Conservation (phyloP, 2,888 invertebrate genomes). For the Drosophila acutilabella region DNA sequence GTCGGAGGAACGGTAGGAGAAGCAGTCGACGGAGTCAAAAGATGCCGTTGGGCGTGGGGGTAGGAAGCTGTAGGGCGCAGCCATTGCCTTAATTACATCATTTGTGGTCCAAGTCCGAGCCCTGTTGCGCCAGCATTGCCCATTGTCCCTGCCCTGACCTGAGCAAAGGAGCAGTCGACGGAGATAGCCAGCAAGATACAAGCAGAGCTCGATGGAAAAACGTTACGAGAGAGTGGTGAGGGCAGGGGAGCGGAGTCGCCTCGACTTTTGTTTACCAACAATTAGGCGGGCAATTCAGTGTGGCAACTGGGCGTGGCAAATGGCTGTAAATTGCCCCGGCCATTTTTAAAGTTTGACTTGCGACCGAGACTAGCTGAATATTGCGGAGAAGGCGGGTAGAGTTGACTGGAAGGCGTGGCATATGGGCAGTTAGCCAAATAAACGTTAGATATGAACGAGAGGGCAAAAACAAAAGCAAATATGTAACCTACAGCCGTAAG, state of each 20-base stretch:
- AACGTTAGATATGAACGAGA: conserved; percentile 20
- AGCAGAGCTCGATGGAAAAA: not conserved
- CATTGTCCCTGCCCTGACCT: conserved; percentile 37
- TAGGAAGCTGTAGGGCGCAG: conserved; percentile 3
- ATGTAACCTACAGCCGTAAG: not conserved
- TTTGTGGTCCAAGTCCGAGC: conserved; percentile 65
- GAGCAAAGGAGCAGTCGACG: conserved; percentile 4
- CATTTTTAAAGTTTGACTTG: conserved; percentile 67
- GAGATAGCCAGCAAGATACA: not conserved
- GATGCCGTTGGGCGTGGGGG: too few relatives aligned
- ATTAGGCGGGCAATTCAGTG: conserved; percentile 65
- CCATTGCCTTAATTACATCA: conserved; percentile 76
- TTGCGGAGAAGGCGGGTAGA: not conserved
- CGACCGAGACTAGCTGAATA: conserved; percentile 8
- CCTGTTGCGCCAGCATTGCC: conserved; percentile 63
- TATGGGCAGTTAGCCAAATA: conserved; percentile 48
- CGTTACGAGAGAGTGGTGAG: too few relatives aligned
- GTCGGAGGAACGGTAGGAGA: not conserved
- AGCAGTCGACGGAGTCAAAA: not conserved
- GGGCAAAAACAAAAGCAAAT: conserved; percentile 9
- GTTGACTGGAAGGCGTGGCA: conserved; percentile 34
- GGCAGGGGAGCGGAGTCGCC: not conserved
- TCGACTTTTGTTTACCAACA: conserved; percentile 78
- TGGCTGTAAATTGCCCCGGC: conserved; percentile 70
- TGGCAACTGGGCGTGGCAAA: conserved; percentile 67